These are phyloP conservation scores for Bemisia tabaci DNA, from an alignment of 1,140 invertebrate species.

Conservation along the genomic window DNA sequence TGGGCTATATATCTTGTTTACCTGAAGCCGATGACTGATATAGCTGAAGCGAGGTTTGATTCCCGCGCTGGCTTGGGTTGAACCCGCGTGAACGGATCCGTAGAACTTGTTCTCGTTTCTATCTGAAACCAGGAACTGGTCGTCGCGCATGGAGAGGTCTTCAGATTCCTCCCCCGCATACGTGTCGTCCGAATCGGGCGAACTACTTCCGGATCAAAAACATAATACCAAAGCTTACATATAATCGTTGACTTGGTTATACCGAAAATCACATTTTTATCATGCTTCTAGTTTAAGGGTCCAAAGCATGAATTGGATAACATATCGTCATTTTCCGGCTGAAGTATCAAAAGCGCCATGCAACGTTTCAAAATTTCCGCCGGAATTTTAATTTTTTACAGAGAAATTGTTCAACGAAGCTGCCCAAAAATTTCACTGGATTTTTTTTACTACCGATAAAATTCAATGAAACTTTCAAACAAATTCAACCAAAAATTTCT, in stretches of 20 bases:
- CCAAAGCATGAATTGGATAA: too few species aligned
- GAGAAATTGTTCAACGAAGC: too few species aligned
- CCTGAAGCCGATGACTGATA: slow-evolving; percentile 38
- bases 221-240: neutral
- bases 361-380: too few species aligned
- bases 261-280: neutral
- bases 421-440: too few species aligned
- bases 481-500: too few species aligned
- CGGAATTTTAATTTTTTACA: too few species aligned
- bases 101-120: slow-evolving; percentile 76
- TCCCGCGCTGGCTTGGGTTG: slow-evolving; percentile 32
- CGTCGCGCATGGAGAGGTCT: slow-evolving; percentile 56
- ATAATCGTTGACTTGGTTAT: neutral
- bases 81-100: slow-evolving; percentile 36
- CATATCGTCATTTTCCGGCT: too few species aligned
- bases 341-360: too few species aligned
- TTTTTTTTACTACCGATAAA: too few species aligned
- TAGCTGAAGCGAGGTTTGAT: slow-evolving; percentile 35
- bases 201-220: slow-evolving; percentile 35
- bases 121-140: slow-evolving; percentile 73
- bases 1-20: too few species aligned
- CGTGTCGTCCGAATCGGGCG: slow-evolving; percentile 69
- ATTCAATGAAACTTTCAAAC: too few species aligned
- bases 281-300: too few species aligned
- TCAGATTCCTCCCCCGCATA: slow-evolving; percentile 61